Base-by-base conservation (phyloP, 2,797 vertebrate genomes). In the Eutrigla gurnardus region DNA sequence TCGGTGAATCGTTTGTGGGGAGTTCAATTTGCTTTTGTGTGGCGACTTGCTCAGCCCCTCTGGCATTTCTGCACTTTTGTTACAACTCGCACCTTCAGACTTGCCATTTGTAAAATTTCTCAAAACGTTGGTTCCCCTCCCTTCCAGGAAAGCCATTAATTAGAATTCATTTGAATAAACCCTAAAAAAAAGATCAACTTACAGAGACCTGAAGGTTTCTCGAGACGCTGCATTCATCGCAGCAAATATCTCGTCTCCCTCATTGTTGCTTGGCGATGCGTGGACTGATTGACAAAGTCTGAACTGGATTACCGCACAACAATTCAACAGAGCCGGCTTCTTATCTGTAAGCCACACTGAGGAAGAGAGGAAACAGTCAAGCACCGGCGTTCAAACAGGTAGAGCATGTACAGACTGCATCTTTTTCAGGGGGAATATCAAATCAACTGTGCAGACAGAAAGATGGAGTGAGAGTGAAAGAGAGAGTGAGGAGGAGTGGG, bases 111-210 rank as follows among this genome's bases (percentile, higher is more conserved):
- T 17, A n/a, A 32, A 25, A 61, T 57, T 57, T 53, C 36, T 61
- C 42, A 5, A 35, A 64, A 40, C 52, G 47, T 61, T 72, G 57
- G 74, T 25, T 25, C 25, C 64, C 64, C 67, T 81, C 45, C 76
- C 82, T 82, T 76, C 63, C 60, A 78, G 83, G 77, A 82, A 25
- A 76, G 43, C 59, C 36, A 64, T 88, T 86, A 86, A 86, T 86
- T 74, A 80, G n/a, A 25, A 18, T 59, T 80, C 32, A 70, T 63
- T 78, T 84, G 17, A 53, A 45, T 40, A 37, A 84, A 69, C 71
- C 43, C 78, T 52, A 49, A 55, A 42, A 37, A 37, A n/a, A 14
- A 54, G 35, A 6, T 70, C 18, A 43, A 47, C 86, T 52, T 80
- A 82, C 62, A 78, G 63, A 62, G 77, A 85, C 87, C 73, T 81